Conservation (phyloP, 2,888 invertebrate species). For the Periphyllus acericola region DNA sequence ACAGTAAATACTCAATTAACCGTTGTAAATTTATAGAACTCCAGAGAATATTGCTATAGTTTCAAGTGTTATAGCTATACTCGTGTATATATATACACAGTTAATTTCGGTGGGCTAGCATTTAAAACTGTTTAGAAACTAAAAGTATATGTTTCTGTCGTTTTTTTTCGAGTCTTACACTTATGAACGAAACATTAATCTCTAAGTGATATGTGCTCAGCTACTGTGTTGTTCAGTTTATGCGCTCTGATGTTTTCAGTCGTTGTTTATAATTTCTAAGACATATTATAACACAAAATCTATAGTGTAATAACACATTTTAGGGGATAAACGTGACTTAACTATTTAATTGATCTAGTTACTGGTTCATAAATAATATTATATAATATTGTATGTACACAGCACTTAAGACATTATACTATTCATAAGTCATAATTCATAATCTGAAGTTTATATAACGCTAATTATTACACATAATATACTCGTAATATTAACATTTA, state of each 20-base stretch:
- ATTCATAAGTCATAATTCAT: background rate
- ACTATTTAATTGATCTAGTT: background rate
- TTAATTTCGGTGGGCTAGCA: background rate
- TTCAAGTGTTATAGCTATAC: background rate
- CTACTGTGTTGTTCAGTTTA: background rate
- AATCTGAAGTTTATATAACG: background rate
- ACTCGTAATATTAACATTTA: too few relatives aligned
- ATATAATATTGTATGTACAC: background rate
- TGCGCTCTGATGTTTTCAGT: background rate
- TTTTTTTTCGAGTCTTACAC: background rate
- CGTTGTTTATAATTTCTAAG: conserved; percentile 9
- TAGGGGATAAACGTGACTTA: background rate
- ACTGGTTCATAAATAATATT: background rate
- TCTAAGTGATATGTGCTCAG: background rate
- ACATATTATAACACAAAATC: background rate
- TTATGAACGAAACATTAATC: conserved; percentile 13
- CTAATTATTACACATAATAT: too few relatives aligned
- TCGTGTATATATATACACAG: background rate
- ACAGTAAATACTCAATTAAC: too few relatives aligned
- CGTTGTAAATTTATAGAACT: background rate
- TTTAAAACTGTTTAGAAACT: background rate
- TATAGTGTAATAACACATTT: background rate
- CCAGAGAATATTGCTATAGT: background rate
- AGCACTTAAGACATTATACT: too few relatives aligned
- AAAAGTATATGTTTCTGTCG: background rate